Evolutionary conservation across 1,140 invertebrate genomes (phyloP).

Genomic region (Sitobion miscanthi): DNA sequence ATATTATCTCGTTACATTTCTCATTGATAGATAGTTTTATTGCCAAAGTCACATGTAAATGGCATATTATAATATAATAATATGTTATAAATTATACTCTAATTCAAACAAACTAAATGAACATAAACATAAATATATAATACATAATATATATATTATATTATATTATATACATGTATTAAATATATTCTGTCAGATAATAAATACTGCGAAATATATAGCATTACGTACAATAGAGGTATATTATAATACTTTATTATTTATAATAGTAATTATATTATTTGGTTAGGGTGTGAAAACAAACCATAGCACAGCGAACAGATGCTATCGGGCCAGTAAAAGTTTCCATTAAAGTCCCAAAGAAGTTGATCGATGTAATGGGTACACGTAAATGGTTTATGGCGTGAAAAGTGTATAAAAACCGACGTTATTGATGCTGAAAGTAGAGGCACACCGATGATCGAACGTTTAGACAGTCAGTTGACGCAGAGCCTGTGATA

Average conservation of each 20-base stretch:
- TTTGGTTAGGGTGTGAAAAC: not conserved
- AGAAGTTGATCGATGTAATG: not conserved
- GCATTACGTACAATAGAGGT: not conserved
- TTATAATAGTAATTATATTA: not conserved
- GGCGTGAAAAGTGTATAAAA: not conserved
- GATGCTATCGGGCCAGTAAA: not conserved
- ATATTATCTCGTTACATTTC: no score
- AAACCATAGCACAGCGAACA: not conserved
- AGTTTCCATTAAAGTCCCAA: not conserved
- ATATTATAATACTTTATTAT: not conserved
- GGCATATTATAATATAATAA: no score
- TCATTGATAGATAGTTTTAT: no score
- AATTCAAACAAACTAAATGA: no score
- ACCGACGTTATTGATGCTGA: not conserved
- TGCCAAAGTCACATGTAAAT: no score
- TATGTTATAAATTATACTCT: no score
- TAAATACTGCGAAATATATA: not conserved
- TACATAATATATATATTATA: no score
- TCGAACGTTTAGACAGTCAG: not conserved
- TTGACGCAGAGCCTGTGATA: not conserved
- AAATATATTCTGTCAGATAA: not conserved
- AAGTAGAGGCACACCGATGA: not conserved
- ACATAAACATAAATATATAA: no score
- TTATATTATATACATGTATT: no score
- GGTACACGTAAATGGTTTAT: not conserved